These are phyloP conservation scores for Coregonus sp. DNA, from an alignment of 2,797 vertebrate species.

Conservation along the genomic window DNA sequence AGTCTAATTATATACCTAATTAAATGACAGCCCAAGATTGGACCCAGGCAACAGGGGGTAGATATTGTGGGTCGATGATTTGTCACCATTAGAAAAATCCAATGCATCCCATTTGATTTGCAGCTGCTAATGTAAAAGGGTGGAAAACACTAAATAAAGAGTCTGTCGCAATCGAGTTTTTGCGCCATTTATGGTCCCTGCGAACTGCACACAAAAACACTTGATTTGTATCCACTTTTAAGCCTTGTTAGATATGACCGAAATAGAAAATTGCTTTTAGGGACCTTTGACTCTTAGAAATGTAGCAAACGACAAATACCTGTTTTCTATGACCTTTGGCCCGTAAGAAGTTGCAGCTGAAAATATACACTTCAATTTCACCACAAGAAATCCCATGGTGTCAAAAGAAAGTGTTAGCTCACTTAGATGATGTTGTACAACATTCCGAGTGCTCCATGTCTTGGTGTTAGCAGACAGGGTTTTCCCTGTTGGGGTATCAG, in stretches of 20 bases:
- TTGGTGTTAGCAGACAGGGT: constrained; percentile 15
- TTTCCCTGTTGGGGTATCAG: constrained; percentile 31
- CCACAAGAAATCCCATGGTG: not conserved
- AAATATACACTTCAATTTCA: not conserved
- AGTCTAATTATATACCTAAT: constrained; percentile 81
- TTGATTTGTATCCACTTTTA: constrained; percentile 37
- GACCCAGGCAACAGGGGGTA: constrained; percentile 65
- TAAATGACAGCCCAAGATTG: constrained; percentile 46
- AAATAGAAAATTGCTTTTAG: no score
- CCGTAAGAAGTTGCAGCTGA: not conserved
- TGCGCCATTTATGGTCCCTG: constrained; percentile 46
- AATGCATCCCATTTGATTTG: constrained; percentile 68
- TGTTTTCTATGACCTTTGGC: constrained; percentile 21
- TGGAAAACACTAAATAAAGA: constrained; percentile 57
- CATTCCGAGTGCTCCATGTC: constrained; percentile 26
- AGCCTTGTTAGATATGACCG: constrained; percentile 13
- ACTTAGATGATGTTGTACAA: constrained; percentile 30
- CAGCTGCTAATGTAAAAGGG: constrained; percentile 61
- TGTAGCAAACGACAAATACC: not conserved
- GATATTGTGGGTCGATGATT: constrained; percentile 77
- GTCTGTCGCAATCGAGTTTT: constrained; percentile 45
- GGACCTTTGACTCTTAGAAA: not conserved
- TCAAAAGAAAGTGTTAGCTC: constrained; percentile 3
- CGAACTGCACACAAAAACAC: constrained; percentile 33
- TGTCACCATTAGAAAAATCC: constrained; percentile 72